Evolutionary conservation across 1,140 invertebrate genomes (phyloP).

Genomic region (Temnothorax longispinosus): DNA sequence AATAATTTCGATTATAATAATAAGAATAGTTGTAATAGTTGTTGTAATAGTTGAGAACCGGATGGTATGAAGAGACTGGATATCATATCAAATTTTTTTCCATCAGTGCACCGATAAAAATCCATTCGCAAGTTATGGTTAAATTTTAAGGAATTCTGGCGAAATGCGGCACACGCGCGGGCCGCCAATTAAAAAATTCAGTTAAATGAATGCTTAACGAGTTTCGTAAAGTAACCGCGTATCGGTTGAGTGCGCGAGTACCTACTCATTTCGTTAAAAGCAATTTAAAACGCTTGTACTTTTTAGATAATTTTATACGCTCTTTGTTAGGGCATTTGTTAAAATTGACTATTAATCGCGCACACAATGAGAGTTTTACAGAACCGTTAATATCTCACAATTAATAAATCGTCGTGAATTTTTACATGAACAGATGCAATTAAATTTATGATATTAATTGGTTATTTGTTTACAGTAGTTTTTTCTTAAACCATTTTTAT

Average conservation of each 20-base stretch:
- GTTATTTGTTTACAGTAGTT: neutral
- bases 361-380: neutral
- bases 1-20: neutral
- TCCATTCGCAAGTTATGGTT: slow-evolving; percentile 1
- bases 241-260: slow-evolving; percentile 13
- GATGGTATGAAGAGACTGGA: neutral
- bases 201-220: slow-evolving; percentile 49
- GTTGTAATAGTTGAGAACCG: neutral
- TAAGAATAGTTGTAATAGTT: neutral
- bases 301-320: slow-evolving; percentile 29
- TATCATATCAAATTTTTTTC: slow-evolving; percentile 15
- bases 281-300: slow-evolving; percentile 38
- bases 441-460: neutral
- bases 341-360: slow-evolving; percentile 13
- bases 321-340: neutral
- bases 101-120: slow-evolving; percentile 20
- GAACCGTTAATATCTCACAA: neutral
- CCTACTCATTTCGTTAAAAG: slow-evolving; percentile 21
- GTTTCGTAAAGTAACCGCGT: slow-evolving; percentile 42
- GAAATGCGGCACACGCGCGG: slow-evolving; percentile 9
- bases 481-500: neutral
- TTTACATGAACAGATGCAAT: neutral
- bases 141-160: slow-evolving; percentile 43
- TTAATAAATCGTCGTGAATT: slow-evolving; percentile 1
- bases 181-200: slow-evolving; percentile 52